phyloP scores from a whole-genome alignment of 2,888 invertebrate species.

The Cheilosia vulpina region DNA sequence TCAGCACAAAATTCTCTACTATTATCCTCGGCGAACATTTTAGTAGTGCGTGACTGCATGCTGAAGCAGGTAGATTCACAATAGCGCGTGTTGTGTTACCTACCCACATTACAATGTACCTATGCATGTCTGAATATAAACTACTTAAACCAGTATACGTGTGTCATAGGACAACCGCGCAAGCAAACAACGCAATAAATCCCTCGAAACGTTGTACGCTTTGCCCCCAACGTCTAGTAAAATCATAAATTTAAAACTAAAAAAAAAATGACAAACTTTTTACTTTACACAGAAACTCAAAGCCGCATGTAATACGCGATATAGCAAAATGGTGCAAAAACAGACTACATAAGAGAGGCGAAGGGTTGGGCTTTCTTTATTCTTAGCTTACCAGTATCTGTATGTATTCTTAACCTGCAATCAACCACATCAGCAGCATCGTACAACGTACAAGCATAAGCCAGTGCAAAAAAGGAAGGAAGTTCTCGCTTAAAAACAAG shows the following conservation, averaged over 20 bases:
- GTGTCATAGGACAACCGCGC: conserved; percentile 46
- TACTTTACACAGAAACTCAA: conserved; percentile 35
- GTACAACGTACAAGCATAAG: conserved; percentile 14
- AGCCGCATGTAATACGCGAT: conserved; percentile 39
- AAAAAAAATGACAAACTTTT: conserved; percentile 59
- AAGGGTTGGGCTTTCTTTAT: background rate
- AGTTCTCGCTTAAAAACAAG: conserved; percentile 61
- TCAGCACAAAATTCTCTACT: conserved; percentile 3
- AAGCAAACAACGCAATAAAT: conserved; percentile 60
- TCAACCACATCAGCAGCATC: conserved; percentile 45
- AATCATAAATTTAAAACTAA: conserved; percentile 61
- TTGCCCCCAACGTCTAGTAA: conserved; percentile 42
- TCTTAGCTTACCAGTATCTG: conserved; percentile 11
- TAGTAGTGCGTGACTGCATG: conserved; percentile 54
- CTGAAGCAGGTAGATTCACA: conserved; percentile 10
- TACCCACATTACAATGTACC: background rate
- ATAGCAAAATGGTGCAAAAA: conserved; percentile 28
- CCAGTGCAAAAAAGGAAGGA: conserved; percentile 36
- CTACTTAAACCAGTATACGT: conserved; percentile 36
- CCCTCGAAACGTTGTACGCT: conserved; percentile 35
- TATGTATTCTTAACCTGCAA: conserved; percentile 47
- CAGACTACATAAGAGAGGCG: conserved; percentile 2
- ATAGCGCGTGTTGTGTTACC: conserved; percentile 15
- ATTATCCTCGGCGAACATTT: background rate
- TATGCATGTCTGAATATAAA: conserved; percentile 21